Conservation (phyloP, 2,797 vertebrate genomes). For the Pagetopsis macropterus region DNA sequence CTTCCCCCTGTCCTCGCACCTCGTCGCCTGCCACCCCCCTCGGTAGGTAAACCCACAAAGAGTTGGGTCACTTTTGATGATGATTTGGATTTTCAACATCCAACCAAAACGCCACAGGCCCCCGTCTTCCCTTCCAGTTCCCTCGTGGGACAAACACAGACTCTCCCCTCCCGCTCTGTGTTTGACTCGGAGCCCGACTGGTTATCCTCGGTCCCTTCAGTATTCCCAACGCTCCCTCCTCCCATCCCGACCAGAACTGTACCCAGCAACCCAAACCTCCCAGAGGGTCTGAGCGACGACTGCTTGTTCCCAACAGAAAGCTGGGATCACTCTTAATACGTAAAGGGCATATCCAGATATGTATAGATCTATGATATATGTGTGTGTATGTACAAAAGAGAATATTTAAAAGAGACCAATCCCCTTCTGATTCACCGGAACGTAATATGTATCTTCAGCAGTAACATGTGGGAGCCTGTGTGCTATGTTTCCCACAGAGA, state of each 20-base stretch:
- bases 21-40: conserved; percentile 52
- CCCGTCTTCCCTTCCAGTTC: conserved; percentile 52
- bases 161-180: conserved; percentile 66
- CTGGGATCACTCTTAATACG: conserved; percentile 58
- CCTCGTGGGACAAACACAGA: conserved; percentile 63
- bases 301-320: conserved; percentile 86
- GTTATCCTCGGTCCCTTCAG: conserved; percentile 74
- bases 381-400: conserved; percentile 76
- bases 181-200: conserved; percentile 81
- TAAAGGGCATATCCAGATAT: conserved; percentile 70
- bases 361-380: conserved; percentile 76
- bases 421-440: conserved; percentile 51
- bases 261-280: conserved; percentile 75
- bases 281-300: conserved; percentile 66
- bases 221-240: conserved; percentile 82
- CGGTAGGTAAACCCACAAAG: conserved; percentile 74
- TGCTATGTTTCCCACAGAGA: conserved; percentile 28
- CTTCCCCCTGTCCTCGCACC: conserved; percentile 43
- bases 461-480: conserved; percentile 38
- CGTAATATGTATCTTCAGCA: conserved; percentile 47
- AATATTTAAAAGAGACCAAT: conserved; percentile 71
- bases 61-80: conserved; percentile 98
- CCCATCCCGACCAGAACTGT: conserved; percentile 82
- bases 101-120: conserved; percentile 53
- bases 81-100: conserved; percentile 66